These are phyloP conservation scores for Strigamia transsilvanica DNA, from an alignment of 2,888 invertebrate genomes.

Conservation along the genomic window DNA sequence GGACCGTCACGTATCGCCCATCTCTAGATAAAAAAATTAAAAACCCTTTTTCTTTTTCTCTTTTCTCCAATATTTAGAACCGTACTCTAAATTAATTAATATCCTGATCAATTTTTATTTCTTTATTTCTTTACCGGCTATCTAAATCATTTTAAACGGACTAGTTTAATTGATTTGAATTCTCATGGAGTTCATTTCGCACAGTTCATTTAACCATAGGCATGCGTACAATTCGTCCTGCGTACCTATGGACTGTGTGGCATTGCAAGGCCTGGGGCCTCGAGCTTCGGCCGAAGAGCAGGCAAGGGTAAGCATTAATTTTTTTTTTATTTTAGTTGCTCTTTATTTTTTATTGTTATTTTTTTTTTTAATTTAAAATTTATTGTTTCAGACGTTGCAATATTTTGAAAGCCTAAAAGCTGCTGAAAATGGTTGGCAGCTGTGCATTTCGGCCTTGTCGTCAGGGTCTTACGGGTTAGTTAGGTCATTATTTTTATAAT, in stretches of 20 bases:
- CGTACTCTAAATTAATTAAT: no score
- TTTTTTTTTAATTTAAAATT: not conserved
- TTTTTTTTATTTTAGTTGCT: constrained; percentile 34
- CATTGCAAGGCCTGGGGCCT: constrained; percentile 55
- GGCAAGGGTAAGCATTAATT: constrained; percentile 53
- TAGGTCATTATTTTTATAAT: constrained; percentile 20
- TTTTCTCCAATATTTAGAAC: no score
- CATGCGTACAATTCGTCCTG: not conserved
- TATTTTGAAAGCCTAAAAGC: constrained; percentile 67
- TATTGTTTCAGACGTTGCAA: constrained; percentile 62
- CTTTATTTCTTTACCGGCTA: not conserved
- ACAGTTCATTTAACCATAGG: constrained; percentile 28
- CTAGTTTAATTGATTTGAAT: not conserved
- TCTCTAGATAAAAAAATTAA: not conserved
- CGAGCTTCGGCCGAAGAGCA: constrained; percentile 52
- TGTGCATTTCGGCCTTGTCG: constrained; percentile 64
- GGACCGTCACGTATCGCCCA: not conserved
- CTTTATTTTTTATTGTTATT: not conserved
- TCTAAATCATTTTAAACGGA: not conserved
- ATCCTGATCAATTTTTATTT: not conserved
- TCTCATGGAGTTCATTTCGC: not conserved
- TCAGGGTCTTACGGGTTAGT: constrained; percentile 60
- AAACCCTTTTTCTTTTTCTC: no score
- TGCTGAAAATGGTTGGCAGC: constrained; percentile 66
- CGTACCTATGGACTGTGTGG: constrained; percentile 46